phyloP scores from a whole-genome alignment of 2,797 vertebrate species.

The Caiman crocodilus region DNA sequence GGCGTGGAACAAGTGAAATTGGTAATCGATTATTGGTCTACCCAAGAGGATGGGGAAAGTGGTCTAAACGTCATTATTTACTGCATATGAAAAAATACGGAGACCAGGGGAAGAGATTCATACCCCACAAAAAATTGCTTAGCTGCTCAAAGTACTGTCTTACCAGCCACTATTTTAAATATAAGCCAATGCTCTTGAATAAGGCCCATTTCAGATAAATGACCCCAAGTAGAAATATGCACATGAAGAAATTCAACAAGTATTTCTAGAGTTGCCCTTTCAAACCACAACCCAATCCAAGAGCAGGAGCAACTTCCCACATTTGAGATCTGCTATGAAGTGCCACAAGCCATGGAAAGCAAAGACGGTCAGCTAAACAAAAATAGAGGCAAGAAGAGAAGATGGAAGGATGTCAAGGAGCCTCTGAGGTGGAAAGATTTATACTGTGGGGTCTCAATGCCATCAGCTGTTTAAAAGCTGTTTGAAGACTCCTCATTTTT shows the following conservation, averaged over 20 bases:
- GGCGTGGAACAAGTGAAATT: not conserved
- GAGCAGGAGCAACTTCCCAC: not conserved
- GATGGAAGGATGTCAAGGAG: not conserved
- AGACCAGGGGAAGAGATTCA: not conserved
- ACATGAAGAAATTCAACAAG: not conserved
- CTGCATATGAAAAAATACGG: not conserved
- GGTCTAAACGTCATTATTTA: not conserved
- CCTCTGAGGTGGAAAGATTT: too few relatives aligned
- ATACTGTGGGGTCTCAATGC: too few relatives aligned
- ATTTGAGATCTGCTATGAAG: not conserved
- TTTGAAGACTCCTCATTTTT: too few relatives aligned
- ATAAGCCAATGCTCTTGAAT: not conserved
- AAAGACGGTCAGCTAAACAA: not conserved
- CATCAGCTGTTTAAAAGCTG: too few relatives aligned
- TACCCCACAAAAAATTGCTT: not conserved
- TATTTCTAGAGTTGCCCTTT: not conserved
- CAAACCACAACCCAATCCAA: not conserved
- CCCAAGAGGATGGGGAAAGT: not conserved
- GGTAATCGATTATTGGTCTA: not conserved
- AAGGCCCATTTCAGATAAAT: not conserved
- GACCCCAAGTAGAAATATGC: not conserved
- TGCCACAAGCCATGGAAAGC: not conserved
- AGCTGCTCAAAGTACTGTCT: not conserved
- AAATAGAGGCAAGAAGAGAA: not conserved
- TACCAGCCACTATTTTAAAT: not conserved